A percentile compares a stretch with the other conserved stretches of the same genome.
phyloP scores from a whole-genome alignment of 2,888 invertebrate genomes.

The Tetramorium bicarinatum region DNA sequence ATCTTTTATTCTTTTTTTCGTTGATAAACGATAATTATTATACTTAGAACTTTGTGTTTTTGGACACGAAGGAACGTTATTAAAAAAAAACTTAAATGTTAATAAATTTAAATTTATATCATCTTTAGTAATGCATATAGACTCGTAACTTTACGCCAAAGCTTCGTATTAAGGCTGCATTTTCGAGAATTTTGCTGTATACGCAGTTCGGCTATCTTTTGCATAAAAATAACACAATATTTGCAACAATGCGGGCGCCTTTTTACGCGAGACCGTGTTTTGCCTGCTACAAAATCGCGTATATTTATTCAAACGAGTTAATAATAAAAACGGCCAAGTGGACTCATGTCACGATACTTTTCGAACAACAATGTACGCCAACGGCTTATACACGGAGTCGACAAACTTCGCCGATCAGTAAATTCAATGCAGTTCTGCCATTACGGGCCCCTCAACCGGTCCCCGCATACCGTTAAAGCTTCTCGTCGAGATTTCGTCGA shows the following conservation, averaged over 20 bases:
- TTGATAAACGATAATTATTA: not conserved
- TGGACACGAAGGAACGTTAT: not conserved
- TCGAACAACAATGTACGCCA: constrained; percentile 47
- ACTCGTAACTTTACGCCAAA: constrained; percentile 12
- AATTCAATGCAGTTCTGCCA: constrained; percentile 52
- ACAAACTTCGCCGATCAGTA: constrained; percentile 58
- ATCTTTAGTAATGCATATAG: not conserved
- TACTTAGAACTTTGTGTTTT: not conserved
- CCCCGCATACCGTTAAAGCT: constrained; percentile 33
- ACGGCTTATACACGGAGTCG: constrained; percentile 43
- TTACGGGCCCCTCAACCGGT: constrained; percentile 30
- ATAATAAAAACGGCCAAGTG: constrained; percentile 52
- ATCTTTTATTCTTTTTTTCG: not conserved
- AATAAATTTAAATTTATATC: constrained; percentile 28
- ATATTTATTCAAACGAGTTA: constrained; percentile 55
- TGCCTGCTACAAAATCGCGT: not conserved
- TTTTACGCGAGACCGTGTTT: not conserved
- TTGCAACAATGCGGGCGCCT: not conserved
- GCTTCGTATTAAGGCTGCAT: not conserved
- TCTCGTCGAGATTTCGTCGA: constrained; percentile 55
- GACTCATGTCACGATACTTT: constrained; percentile 31
- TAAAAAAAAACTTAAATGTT: not conserved
- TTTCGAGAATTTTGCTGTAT: not conserved
- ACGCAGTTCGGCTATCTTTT: not conserved
- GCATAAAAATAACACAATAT: constrained; percentile 37